Conservation (phyloP, 2,797 vertebrate species). For the Siniperca undulata region DNA sequence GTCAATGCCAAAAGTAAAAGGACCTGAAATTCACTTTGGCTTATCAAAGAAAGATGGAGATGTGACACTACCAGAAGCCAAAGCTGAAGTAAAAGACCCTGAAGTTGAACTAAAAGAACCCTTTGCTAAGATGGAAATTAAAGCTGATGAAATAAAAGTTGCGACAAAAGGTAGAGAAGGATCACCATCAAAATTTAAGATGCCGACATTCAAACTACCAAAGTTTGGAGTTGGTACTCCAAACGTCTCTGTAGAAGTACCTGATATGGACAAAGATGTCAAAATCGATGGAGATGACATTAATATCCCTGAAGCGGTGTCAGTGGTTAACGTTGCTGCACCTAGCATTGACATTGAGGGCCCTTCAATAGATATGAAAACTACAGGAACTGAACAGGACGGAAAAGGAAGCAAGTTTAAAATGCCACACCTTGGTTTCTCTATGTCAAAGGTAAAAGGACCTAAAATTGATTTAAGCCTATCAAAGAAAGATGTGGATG, state of each 20-base stretch:
- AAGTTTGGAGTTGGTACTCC: conserved; percentile 68
- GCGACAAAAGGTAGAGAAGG: conserved; percentile 18
- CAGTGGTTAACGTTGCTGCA: neutral
- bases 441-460: conserved; percentile 62
- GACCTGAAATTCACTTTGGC: conserved; percentile 49
- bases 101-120: conserved; percentile 45
- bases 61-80: conserved; percentile 30
- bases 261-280: conserved; percentile 37
- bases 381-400: conserved; percentile 28
- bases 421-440: conserved; percentile 68
- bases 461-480: conserved; percentile 52
- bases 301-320: conserved; percentile 17
- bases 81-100: conserved; percentile 41
- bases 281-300: conserved; percentile 29
- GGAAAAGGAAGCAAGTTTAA: conserved; percentile 65
- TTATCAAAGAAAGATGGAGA: conserved; percentile 65
- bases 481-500: conserved; percentile 63
- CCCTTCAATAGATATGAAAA: conserved; percentile 36
- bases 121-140: conserved; percentile 45
- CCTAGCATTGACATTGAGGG: conserved; percentile 38
- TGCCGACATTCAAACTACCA: conserved; percentile 81
- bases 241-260: conserved; percentile 39
- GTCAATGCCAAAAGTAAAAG: conserved; percentile 31
- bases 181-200: conserved; percentile 70
- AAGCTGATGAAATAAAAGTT: conserved; percentile 38